Conservation (phyloP, 2,888 invertebrate species). For the Andrena flavipes region DNA sequence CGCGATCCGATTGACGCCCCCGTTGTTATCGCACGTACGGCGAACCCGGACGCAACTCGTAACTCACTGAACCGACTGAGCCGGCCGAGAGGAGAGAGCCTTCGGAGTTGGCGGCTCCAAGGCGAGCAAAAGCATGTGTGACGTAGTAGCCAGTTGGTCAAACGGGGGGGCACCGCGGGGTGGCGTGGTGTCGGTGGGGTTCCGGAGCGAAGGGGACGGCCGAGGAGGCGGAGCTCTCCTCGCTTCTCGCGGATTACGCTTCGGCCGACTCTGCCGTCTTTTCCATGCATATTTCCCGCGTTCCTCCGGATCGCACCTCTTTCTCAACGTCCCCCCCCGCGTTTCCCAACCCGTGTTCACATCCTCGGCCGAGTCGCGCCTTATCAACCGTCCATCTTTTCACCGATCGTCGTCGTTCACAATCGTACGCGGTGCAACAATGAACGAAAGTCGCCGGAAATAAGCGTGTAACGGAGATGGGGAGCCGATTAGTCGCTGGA, state of each 20-base stretch:
- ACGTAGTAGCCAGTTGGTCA: constrained; percentile 78
- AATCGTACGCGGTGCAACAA: too few species aligned
- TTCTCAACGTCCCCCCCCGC: constrained; percentile 4
- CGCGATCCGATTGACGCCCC: constrained; percentile 76
- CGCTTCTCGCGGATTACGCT: constrained; percentile 65
- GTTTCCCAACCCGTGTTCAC: too few species aligned
- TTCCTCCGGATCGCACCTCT: not conserved
- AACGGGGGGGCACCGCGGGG: constrained; percentile 74
- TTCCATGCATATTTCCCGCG: constrained; percentile 25
- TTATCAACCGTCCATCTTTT: not conserved
- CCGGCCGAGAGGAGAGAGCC: constrained; percentile 68
- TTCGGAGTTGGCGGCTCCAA: constrained; percentile 75
- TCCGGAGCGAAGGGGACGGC: constrained; percentile 83
- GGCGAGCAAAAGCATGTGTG: constrained; percentile 80
- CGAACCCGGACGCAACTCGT: constrained; percentile 79
- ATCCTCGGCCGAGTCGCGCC: too few species aligned
- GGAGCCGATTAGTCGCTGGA: not conserved
- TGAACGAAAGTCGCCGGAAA: too few species aligned
- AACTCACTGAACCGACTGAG: constrained; percentile 78
- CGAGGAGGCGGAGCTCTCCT: constrained; percentile 83
- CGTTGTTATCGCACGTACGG: constrained; percentile 78
- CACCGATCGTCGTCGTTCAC: not conserved
- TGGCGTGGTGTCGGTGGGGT: constrained; percentile 80
- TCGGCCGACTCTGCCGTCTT: constrained; percentile 27
- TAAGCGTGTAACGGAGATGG: not conserved